phyloP scores from a whole-genome alignment of 1,140 invertebrate genomes.

The Drosophila insularis region DNA sequence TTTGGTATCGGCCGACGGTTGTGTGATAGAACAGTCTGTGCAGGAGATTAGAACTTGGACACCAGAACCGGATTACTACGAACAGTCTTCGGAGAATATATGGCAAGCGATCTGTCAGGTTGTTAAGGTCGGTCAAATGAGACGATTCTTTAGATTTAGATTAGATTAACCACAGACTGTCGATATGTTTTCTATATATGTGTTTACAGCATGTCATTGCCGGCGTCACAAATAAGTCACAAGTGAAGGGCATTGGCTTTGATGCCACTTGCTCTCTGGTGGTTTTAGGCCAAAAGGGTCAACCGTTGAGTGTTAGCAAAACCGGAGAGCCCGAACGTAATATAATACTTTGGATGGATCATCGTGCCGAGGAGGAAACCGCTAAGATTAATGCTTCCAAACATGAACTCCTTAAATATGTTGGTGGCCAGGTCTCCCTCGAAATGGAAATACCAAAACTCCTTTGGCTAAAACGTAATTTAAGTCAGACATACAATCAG shows the following conservation, averaged over 20 bases:
- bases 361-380: slow-evolving; percentile 92
- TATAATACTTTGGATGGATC: slow-evolving; percentile 98
- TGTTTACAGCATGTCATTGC: slow-evolving; percentile 85
- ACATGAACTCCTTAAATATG: slow-evolving; percentile 91
- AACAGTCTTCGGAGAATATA: slow-evolving; percentile 96
- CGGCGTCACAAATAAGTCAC: slow-evolving; percentile 83
- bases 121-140: slow-evolving; percentile 58
- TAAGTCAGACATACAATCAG: slow-evolving; percentile 87
- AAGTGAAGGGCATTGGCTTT: slow-evolving; percentile 94
- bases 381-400: slow-evolving; percentile 90
- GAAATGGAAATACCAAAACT: slow-evolving; percentile 98
- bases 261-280: slow-evolving; percentile 98
- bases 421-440: slow-evolving; percentile 95
- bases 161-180: slow-evolving; percentile 57
- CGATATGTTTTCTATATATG: slow-evolving; percentile 19
- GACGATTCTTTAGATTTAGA: slow-evolving; percentile 14
- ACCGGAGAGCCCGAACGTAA: slow-evolving; percentile 89
- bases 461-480: slow-evolving; percentile 95
- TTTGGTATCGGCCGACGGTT: slow-evolving; percentile 87
- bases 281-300: slow-evolving; percentile 87
- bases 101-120: slow-evolving; percentile 86
- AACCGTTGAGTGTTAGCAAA: slow-evolving; percentile 89
- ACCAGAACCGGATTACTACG: slow-evolving; percentile 90
- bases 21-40: slow-evolving; percentile 86
- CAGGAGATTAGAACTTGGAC: slow-evolving; percentile 90